These are phyloP conservation scores for Clarias pachynema DNA, from an alignment of 2,797 vertebrate species.

Conservation along the genomic window DNA sequence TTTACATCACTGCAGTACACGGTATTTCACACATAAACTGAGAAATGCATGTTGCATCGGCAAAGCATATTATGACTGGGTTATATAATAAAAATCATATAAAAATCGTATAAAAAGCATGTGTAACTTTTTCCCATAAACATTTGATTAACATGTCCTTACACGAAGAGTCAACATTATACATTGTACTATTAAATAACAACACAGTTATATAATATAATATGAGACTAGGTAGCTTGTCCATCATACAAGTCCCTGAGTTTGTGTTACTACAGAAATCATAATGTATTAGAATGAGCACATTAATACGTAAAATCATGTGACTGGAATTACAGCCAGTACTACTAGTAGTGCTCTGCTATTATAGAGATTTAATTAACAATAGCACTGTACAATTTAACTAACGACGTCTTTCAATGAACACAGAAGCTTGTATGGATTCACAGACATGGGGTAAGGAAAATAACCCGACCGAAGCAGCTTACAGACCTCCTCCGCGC, in stretches of 20 bases:
- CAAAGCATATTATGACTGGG: neutral
- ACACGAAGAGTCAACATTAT: neutral
- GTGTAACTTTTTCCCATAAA: neutral
- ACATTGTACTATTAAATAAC: neutral
- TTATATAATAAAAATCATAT: neutral
- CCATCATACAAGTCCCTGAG: neutral
- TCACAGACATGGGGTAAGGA: neutral
- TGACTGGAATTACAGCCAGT: neutral
- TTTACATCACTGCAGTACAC: neutral
- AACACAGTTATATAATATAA: neutral
- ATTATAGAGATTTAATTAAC: neutral
- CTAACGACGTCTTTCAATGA: neutral
- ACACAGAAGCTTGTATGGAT: neutral
- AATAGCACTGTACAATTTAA: neutral
- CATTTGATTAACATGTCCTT: constrained; percentile 1
- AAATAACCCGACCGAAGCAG: constrained; percentile 26
- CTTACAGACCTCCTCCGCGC: constrained; percentile 40
- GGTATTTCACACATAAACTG: neutral
- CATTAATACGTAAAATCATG: neutral
- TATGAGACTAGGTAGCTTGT: neutral
- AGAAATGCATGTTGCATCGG: neutral
- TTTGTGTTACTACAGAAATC: neutral
- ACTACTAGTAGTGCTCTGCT: neutral
- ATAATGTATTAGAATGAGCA: neutral
- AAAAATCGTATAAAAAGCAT: too few relatives aligned